phyloP scores from a whole-genome alignment of 2,797 vertebrate species.

The Chaetodon trifasciatus region DNA sequence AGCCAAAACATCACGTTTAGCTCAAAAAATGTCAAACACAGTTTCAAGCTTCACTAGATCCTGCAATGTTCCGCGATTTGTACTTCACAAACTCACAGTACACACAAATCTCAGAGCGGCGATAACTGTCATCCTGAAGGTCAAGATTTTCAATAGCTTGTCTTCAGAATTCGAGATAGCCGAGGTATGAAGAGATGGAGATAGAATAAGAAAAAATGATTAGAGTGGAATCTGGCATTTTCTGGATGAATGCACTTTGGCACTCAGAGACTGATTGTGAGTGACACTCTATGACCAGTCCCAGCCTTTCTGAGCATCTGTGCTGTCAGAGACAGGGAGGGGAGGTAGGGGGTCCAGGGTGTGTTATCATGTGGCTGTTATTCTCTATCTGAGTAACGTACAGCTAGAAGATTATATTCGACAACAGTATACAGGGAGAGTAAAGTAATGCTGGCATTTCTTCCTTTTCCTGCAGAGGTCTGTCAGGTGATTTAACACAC shows the following conservation, averaged over 20 bases:
- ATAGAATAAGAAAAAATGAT: slow-evolving; percentile 78
- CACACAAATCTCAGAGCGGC: slow-evolving; percentile 62
- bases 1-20: slow-evolving; percentile 29
- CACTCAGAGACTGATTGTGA: slow-evolving; percentile 80
- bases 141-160: slow-evolving; percentile 71
- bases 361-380: slow-evolving; percentile 72
- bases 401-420: slow-evolving; percentile 72
- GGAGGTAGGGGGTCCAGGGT: slow-evolving; percentile 41
- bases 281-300: slow-evolving; percentile 80
- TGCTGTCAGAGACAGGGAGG: slow-evolving; percentile 62
- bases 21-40: slow-evolving; percentile 31
- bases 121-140: slow-evolving; percentile 77
- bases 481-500: slow-evolving; percentile 63
- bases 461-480: slow-evolving; percentile 47
- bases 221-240: slow-evolving; percentile 80
- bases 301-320: slow-evolving; percentile 75
- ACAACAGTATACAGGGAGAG: slow-evolving; percentile 63
- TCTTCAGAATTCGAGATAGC: slow-evolving; percentile 64
- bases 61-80: slow-evolving; percentile 41
- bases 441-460: slow-evolving; percentile 69
- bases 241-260: slow-evolving; percentile 81
- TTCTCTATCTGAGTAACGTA: slow-evolving; percentile 75
- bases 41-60: slow-evolving; percentile 48
- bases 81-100: slow-evolving; percentile 54
- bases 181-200: slow-evolving; percentile 70